Conservation (phyloP, 2,888 invertebrate genomes). For the Cephus sareptanus region DNA sequence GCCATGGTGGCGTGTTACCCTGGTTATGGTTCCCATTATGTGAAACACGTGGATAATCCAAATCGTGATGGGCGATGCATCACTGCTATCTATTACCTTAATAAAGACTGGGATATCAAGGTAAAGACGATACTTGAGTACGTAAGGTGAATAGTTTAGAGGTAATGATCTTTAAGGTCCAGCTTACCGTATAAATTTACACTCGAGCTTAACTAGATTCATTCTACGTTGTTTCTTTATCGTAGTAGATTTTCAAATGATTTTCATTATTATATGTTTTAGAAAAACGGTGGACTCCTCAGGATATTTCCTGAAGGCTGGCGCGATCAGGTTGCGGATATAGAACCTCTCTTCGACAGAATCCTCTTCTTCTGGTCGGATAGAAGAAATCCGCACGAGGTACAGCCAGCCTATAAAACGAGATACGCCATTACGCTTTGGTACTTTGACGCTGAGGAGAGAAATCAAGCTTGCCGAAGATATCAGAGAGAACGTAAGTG, state of each 20-base stretch:
- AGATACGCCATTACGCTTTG: constrained; percentile 92
- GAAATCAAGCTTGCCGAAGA: constrained; percentile 77
- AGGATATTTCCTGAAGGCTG: constrained; percentile 92
- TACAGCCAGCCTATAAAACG: constrained; percentile 90
- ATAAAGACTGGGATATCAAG: constrained; percentile 90
- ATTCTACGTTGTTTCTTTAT: background rate
- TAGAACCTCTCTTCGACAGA: constrained; percentile 93
- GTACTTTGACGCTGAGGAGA: constrained; percentile 90
- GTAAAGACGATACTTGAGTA: constrained; percentile 63
- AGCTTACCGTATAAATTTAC: constrained; percentile 5
- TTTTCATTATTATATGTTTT: constrained; percentile 15
- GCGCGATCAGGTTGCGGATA: constrained; percentile 85
- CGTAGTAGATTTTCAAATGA: background rate
- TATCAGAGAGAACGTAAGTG: constrained; percentile 70
- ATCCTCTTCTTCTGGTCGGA: constrained; percentile 99
- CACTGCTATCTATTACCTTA: constrained; percentile 97
- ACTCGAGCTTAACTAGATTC: background rate
- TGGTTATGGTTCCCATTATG: constrained; percentile 92
- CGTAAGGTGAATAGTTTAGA: background rate
- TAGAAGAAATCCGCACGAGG: constrained; percentile 95
- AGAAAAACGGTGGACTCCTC: constrained; percentile 83
- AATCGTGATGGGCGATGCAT: constrained; percentile 96
- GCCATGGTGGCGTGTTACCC: constrained; percentile 99
- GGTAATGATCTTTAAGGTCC: background rate
- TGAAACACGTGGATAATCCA: constrained; percentile 98